Evolutionary conservation across 2,113 vertebrate genomes (phyloP), one percentile per base, ranked within the genome.

Genomic region (Carlito syrichta): DNA sequence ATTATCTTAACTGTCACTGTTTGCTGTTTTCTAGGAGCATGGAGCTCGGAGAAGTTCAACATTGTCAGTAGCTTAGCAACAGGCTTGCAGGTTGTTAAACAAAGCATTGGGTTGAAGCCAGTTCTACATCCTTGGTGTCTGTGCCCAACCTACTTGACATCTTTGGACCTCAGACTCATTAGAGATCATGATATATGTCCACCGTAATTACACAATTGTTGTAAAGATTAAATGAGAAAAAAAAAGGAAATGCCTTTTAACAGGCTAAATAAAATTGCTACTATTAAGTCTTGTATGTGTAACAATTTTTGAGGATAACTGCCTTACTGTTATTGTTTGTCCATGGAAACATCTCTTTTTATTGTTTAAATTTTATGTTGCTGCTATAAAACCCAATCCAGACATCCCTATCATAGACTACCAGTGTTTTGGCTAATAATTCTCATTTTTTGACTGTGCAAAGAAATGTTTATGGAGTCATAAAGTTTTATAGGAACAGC

Each of bases 71-170:
- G 19, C 73, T 92, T 11, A 90, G 45, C 9, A 50, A 23, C 79
- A 93, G 22, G 35, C 10, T 74, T 32, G 40, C 17, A 86, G 5
- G 30, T 62, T 20, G 0, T 66, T 90, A 74, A 89, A 56, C 6
- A 87, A 76, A 89, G 7, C 43, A 58, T 19, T 52, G 40, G 23
- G 10, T 32, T 87, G 35, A 83, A 58, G 8, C 81, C 45, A 58
- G 45, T 63, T 93, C 38, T 95, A 30, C 4, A 76, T 7, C 6
- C 23, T 25, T 43, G 25, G 30, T 99, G 99, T 98, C 17, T 60
- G 43, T 92, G 32, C 20, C 6, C 25, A 90, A 45, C 81, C 52
- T 63, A 76, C 52, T 62, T 86, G 68, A n/a, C 14, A 78, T 82
- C 35, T 62, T 71, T 89, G 54, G 43, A 38, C 25, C 17, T 86